Conservation (phyloP, 2,113 vertebrate species). For the Probosciger aterrimus region DNA sequence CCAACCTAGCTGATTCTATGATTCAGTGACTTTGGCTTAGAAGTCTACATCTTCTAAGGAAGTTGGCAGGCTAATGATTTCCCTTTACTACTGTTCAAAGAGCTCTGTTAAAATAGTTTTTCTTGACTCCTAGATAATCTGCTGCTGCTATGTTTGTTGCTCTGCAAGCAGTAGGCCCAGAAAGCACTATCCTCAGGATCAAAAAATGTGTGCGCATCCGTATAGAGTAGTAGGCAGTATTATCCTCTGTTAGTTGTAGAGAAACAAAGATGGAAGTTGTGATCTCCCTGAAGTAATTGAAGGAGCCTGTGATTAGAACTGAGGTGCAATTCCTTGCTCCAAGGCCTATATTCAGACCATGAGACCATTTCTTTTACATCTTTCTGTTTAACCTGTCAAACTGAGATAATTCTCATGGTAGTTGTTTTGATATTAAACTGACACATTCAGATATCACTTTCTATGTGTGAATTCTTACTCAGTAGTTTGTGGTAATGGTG, state of each 20-base stretch:
- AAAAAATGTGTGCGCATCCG: background rate
- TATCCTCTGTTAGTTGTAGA: background rate
- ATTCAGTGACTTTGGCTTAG: background rate
- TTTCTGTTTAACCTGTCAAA: constrained; percentile 71
- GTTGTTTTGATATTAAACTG: constrained; percentile 75
- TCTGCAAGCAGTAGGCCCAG: background rate
- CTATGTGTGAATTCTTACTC: constrained; percentile 77
- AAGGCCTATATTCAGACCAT: constrained; percentile 16
- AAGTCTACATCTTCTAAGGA: background rate
- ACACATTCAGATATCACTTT: constrained; percentile 72
- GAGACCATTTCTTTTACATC: constrained; percentile 3
- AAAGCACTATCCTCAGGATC: background rate
- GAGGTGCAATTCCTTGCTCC: constrained; percentile 10
- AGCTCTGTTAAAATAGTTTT: background rate
- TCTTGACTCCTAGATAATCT: background rate
- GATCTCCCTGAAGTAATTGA: background rate
- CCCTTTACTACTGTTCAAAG: background rate
- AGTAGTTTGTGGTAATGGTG: constrained; percentile 73
- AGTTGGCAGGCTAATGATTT: background rate
- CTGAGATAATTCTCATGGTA: constrained; percentile 60
- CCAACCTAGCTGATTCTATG: background rate
- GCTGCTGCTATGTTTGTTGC: background rate
- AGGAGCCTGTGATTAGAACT: background rate
- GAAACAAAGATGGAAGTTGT: background rate
- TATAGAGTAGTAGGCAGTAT: background rate